These are phyloP conservation scores for Mormyrops attenuatus DNA, from an alignment of 2,797 vertebrate species.

Conservation along the genomic window DNA sequence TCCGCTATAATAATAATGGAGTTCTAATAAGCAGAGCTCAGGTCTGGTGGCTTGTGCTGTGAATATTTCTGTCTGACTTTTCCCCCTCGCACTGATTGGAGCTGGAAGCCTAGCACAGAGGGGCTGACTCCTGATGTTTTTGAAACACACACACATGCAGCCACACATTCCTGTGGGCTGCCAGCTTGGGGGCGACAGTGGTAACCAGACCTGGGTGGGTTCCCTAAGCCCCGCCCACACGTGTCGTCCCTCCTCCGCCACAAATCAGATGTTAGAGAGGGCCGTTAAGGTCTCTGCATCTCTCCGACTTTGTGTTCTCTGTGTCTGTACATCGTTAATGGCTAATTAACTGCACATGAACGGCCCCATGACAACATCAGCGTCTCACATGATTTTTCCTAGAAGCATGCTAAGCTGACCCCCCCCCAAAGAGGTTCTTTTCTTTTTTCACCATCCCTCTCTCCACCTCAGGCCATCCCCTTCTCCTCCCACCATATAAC, in stretches of 20 bases:
- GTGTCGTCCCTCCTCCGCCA: neutral
- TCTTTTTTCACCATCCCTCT: neutral
- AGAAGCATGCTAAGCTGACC: neutral
- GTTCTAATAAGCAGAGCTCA: neutral
- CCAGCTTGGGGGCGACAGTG: neutral
- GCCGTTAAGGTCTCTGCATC: neutral
- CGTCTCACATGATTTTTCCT: neutral
- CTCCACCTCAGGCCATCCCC: neutral
- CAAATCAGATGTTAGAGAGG: neutral
- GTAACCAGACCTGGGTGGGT: constrained; percentile 1
- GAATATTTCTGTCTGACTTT: neutral
- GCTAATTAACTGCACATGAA: constrained; percentile 3
- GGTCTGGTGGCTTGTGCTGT: neutral
- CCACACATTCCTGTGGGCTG: constrained; percentile 6
- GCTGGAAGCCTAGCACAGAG: neutral
- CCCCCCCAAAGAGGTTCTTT: neutral
- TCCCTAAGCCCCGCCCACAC: neutral
- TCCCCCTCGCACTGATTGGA: neutral
- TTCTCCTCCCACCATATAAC: neutral
- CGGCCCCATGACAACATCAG: neutral
- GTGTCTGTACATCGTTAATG: neutral
- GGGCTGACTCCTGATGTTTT: neutral
- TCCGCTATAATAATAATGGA: neutral
- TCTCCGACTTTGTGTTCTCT: neutral
- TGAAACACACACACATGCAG: neutral